phyloP scores from a whole-genome alignment of 2,113 vertebrate species.

The Hyperopisus bebe region DNA sequence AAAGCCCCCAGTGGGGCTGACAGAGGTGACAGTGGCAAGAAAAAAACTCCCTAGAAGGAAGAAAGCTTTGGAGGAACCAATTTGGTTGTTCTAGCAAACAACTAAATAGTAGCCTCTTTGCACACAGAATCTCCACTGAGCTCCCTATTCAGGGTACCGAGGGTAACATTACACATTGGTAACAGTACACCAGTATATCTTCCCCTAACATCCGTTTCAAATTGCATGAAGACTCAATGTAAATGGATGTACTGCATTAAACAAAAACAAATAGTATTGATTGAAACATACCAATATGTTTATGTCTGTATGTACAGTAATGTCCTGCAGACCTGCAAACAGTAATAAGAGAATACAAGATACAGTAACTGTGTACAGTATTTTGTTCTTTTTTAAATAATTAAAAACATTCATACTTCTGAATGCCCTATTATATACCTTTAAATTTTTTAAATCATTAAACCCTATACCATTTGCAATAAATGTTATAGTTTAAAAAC shows the following conservation, averaged over 20 bases:
- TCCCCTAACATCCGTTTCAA: constrained; percentile 1
- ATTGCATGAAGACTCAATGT: neutral
- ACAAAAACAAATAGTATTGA: neutral
- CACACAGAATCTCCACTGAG: neutral
- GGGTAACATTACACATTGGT: constrained; percentile 16
- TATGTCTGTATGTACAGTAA: neutral
- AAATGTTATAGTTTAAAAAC: neutral
- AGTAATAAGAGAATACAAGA: neutral
- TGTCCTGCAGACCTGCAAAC: constrained; percentile 35
- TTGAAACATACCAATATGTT: constrained; percentile 16
- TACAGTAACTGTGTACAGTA: neutral
- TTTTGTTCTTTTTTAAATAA: neutral
- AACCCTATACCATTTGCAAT: neutral
- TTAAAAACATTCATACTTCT: neutral
- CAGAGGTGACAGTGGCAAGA: no score
- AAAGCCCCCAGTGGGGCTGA: no score
- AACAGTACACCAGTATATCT: constrained; percentile 6
- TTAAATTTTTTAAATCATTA: neutral
- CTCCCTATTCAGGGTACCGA: constrained; percentile 6
- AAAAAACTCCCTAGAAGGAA: no score
- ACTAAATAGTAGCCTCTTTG: neutral
- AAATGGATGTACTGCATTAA: neutral
- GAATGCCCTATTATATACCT: neutral
- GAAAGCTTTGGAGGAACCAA: neutral
- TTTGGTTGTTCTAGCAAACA: neutral